Conservation (phyloP, 2,888 invertebrate genomes). For the Eupeodes latifasciatus region DNA sequence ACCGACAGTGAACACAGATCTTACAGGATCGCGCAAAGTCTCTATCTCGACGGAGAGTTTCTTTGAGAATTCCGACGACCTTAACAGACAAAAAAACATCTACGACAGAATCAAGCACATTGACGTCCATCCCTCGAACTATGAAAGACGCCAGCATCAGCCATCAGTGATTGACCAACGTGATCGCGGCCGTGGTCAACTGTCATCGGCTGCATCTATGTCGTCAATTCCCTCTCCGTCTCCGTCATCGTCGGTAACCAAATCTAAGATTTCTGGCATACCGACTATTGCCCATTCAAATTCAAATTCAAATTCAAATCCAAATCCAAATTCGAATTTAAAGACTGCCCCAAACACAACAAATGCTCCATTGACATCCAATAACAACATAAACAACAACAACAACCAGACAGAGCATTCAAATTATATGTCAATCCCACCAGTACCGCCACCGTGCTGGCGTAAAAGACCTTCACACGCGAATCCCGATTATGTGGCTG, state of each 20-base stretch:
- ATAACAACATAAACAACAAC: constrained; percentile 60
- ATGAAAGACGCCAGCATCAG: constrained; percentile 68
- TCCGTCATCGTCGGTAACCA: constrained; percentile 31
- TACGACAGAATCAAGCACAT: constrained; percentile 80
- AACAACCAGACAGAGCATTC: constrained; percentile 59
- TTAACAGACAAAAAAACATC: constrained; percentile 80
- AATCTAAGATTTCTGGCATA: constrained; percentile 67
- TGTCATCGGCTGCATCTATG: constrained; percentile 43
- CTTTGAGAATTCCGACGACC: constrained; percentile 82
- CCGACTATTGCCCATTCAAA: constrained; percentile 61
- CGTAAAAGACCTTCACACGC: constrained; percentile 77
- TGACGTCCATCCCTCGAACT: constrained; percentile 75
- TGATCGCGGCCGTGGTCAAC: constrained; percentile 57
- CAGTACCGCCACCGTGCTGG: constrained; percentile 81
- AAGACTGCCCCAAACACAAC: constrained; percentile 54
- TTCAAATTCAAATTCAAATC: constrained; percentile 1
- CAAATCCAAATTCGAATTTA: constrained; percentile 14
- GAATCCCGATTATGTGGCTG: constrained; percentile 66
- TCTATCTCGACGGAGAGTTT: constrained; percentile 84
- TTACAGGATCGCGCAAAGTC: constrained; percentile 79
- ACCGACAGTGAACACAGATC: constrained; percentile 55
- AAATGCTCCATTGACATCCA: constrained; percentile 65
- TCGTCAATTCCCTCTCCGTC: constrained; percentile 6
- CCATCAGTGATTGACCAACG: constrained; percentile 67
- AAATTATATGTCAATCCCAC: constrained; percentile 75